phyloP scores from a whole-genome alignment of 2,113 vertebrate genomes.

The Ornithorhynchus anatinus region DNA sequence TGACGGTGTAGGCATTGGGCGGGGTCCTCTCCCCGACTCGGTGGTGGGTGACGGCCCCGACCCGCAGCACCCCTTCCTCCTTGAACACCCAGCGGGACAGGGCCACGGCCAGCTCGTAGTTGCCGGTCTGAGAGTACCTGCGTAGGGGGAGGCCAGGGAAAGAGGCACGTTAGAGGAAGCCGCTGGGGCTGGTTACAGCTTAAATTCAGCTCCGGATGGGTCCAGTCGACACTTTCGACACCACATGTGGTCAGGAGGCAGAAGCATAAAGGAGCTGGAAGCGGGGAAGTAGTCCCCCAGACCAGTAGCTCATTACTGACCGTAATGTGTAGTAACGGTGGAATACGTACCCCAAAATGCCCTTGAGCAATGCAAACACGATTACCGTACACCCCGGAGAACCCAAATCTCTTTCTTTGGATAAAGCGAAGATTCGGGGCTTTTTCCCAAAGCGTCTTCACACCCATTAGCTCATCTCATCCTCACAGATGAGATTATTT shows the following conservation, averaged over 20 bases:
- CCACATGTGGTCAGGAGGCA: rapidly evolving
- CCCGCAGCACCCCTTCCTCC: conserved; percentile 94
- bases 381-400: too few species aligned
- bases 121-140: conserved; percentile 88
- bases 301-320: too few species aligned
- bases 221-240: not conserved
- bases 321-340: too few species aligned
- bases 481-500: too few species aligned
- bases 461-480: too few species aligned
- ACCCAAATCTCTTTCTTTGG: too few species aligned
- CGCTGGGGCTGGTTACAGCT: not conserved
- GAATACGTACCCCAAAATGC: too few species aligned
- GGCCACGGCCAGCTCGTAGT: conserved; percentile 88
- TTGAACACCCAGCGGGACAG: conserved; percentile 98
- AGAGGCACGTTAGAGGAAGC: not conserved
- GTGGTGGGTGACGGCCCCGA: conserved; percentile 91
- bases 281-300: too few species aligned
- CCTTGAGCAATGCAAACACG: too few species aligned
- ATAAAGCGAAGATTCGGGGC: too few species aligned
- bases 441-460: too few species aligned
- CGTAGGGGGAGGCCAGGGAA: rapidly evolving
- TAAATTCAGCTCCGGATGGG: not conserved
- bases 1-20: conserved; percentile 93
- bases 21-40: conserved; percentile 85
- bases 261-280: too few species aligned